These are phyloP conservation scores for Dinocampus coccinellae DNA, from an alignment of 2,888 invertebrate species.

Conservation along the genomic window DNA sequence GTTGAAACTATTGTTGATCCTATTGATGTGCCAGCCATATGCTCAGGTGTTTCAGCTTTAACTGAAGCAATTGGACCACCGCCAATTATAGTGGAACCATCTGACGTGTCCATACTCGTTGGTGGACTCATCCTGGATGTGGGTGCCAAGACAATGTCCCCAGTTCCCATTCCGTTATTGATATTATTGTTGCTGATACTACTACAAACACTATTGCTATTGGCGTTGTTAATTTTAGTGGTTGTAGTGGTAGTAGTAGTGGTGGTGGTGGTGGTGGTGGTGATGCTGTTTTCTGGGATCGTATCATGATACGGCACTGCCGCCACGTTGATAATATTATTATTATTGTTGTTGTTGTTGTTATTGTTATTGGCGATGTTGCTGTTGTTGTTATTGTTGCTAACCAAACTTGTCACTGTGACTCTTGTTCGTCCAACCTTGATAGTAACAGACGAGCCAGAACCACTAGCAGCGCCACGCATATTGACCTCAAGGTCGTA, in stretches of 20 bases:
- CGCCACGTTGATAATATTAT: slow-evolving; percentile 45
- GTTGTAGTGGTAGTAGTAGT: slow-evolving; percentile 39
- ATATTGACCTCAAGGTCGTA: slow-evolving; percentile 47
- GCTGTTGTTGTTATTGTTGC: slow-evolving; percentile 46
- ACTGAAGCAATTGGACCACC: slow-evolving; percentile 49
- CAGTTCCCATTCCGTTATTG: slow-evolving; percentile 68
- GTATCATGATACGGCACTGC: slow-evolving; percentile 66
- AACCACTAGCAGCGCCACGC: slow-evolving; percentile 49
- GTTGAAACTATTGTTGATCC: slow-evolving; percentile 63
- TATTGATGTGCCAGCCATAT: slow-evolving; percentile 58
- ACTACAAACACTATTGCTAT: slow-evolving; percentile 25
- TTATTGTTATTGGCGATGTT: no score
- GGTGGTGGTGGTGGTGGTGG: slow-evolving; percentile 38
- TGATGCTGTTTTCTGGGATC: slow-evolving; percentile 48
- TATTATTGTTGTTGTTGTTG: slow-evolving; percentile 51
- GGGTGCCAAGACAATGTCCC: slow-evolving; percentile 64
- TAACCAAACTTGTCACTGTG: slow-evolving; percentile 67
- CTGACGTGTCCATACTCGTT: slow-evolving; percentile 58
- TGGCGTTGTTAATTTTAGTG: slow-evolving; percentile 37
- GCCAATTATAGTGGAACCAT: slow-evolving; percentile 43
- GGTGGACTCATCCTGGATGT: slow-evolving; percentile 71
- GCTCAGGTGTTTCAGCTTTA: slow-evolving; percentile 71
- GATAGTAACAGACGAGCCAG: slow-evolving; percentile 47
- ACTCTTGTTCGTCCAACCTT: slow-evolving; percentile 48
- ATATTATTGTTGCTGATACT: slow-evolving; percentile 41